phyloP scores from a whole-genome alignment of 2,113 vertebrate genomes.

The Psephotus haematonotus region DNA sequence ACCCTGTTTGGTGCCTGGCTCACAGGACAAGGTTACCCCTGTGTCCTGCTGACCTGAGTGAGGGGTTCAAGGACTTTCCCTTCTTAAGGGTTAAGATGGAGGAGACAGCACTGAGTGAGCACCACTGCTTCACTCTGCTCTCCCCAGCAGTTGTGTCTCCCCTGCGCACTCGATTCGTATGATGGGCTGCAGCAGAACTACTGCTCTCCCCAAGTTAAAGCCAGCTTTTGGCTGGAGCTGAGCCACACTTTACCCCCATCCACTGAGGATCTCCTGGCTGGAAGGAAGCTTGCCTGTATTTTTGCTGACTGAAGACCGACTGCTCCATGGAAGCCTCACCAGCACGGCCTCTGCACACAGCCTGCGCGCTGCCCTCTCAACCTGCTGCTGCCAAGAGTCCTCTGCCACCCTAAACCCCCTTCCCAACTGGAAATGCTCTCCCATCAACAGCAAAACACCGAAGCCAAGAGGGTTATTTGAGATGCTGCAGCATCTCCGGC shows the following conservation, averaged over 20 bases:
- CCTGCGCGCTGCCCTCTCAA: background rate
- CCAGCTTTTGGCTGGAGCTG: background rate
- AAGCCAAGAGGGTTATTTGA: background rate
- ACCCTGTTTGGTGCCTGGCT: background rate
- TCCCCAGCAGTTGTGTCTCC: background rate
- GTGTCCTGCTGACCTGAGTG: rapidly evolving
- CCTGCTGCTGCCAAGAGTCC: background rate
- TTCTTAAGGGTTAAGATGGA: background rate
- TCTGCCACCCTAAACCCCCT: background rate
- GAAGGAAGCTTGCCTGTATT: background rate
- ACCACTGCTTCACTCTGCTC: background rate
- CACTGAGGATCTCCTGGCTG: background rate
- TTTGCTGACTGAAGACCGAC: background rate
- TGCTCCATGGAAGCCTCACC: background rate
- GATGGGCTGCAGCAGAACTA: background rate
- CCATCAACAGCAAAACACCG: background rate
- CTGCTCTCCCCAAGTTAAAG: background rate
- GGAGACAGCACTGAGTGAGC: background rate
- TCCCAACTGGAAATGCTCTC: background rate
- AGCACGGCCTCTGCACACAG: background rate
- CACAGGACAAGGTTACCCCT: background rate
- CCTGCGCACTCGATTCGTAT: background rate
- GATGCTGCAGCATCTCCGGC: background rate
- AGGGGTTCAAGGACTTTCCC: background rate
- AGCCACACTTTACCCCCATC: background rate